These are phyloP conservation scores for Merops nubicus DNA, from an alignment of 2,113 vertebrate genomes.

Conservation along the genomic window DNA sequence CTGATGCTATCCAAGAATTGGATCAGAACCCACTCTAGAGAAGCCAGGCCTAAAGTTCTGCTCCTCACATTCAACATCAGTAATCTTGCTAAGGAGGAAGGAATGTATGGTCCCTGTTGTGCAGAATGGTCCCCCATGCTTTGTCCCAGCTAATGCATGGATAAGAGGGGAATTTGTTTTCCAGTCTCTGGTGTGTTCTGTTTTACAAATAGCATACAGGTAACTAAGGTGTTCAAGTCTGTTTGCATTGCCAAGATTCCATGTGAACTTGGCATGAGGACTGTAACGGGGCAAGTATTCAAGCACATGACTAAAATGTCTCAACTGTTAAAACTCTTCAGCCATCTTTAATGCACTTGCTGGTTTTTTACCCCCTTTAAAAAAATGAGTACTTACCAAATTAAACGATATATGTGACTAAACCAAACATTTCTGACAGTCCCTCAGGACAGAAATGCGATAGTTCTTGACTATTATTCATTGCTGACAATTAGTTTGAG, in stretches of 20 bases:
- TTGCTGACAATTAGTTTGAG: background rate
- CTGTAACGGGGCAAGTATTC: background rate
- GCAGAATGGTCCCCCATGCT: background rate
- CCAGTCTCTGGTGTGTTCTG: background rate
- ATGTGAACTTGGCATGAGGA: background rate
- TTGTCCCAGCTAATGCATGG: background rate
- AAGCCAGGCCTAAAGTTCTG: background rate
- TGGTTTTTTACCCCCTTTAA: background rate
- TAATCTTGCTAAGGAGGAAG: background rate
- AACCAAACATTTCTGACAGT: background rate
- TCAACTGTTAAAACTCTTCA: background rate
- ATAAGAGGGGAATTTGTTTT: background rate
- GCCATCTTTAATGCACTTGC: background rate
- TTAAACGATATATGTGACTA: background rate
- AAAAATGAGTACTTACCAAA: background rate
- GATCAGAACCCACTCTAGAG: background rate
- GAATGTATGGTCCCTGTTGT: background rate
- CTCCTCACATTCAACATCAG: background rate
- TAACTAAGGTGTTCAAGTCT: background rate
- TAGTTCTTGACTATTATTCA: background rate
- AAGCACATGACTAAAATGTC: background rate
- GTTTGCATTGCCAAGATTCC: background rate
- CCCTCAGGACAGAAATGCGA: background rate
- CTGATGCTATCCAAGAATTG: background rate
- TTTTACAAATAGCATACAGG: fast-evolving